Evolutionary conservation across 2,888 invertebrate species (phyloP).

Genomic region (Pristionchus entomophagus): DNA sequence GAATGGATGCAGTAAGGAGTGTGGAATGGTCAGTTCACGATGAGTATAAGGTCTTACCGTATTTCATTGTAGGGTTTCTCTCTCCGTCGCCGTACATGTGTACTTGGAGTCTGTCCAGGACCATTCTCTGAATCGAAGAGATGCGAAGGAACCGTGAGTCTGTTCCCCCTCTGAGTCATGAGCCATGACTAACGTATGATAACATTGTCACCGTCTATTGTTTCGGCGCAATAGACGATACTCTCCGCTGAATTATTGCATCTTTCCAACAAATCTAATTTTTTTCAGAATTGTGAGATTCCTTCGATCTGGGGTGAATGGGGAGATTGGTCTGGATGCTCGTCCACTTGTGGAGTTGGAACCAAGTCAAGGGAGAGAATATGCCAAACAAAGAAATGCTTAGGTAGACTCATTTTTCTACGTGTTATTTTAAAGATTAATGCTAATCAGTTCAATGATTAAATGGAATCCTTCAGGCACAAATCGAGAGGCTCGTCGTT

Average conservation of each 20-base stretch:
- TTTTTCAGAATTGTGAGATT: conserved; percentile 39
- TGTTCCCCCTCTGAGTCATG: not conserved
- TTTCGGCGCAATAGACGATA: not conserved
- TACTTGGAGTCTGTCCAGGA: conserved; percentile 32
- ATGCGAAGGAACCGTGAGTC: conserved; percentile 45
- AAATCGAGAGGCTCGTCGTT: conserved; percentile 40
- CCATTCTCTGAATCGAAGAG: conserved; percentile 37
- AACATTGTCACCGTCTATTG: not conserved
- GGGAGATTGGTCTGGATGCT: conserved; percentile 39
- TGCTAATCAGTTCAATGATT: not conserved
- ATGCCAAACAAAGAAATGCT: conserved; percentile 16
- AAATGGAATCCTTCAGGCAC: not conserved
- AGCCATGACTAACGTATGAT: not conserved
- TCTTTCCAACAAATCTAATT: no score
- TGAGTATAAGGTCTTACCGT: not conserved
- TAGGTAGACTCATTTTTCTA: not conserved
- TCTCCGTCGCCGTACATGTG: conserved; percentile 43
- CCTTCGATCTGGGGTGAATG: conserved; percentile 47
- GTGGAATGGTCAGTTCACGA: conserved; percentile 48
- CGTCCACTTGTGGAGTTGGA: conserved; percentile 45
- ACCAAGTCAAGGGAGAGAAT: conserved; percentile 21
- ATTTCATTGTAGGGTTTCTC: conserved; percentile 31
- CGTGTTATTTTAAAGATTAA: not conserved
- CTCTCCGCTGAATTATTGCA: not conserved
- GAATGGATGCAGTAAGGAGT: conserved; percentile 48